These are phyloP conservation scores for Xenopus petersii DNA, from an alignment of 2,797 vertebrate genomes.

Conservation along the genomic window DNA sequence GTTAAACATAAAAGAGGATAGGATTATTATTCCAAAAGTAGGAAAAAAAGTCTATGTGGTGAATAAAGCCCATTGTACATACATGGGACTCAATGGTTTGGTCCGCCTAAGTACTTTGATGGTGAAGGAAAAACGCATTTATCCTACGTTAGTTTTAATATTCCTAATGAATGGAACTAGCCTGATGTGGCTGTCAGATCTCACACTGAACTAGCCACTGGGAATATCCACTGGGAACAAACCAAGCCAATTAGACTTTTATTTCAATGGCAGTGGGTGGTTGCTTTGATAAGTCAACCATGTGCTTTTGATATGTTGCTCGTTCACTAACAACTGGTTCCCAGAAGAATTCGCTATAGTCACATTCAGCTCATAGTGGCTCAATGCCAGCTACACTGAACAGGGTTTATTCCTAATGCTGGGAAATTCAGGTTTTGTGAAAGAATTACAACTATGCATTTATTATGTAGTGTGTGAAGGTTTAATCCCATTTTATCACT, in stretches of 20 bases:
- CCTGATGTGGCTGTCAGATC: constrained; percentile 10
- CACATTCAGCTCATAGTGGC: constrained; percentile 9
- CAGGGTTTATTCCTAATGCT: constrained; percentile 7
- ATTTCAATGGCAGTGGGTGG: constrained; percentile 5
- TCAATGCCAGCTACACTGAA: background rate
- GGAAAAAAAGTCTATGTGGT: background rate
- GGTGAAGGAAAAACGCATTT: background rate
- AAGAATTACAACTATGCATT: background rate
- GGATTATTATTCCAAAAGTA: background rate
- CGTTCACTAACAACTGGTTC: constrained; percentile 6
- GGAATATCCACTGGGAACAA: constrained; percentile 11
- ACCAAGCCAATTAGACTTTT: constrained; percentile 9
- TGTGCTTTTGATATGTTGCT: constrained; percentile 8
- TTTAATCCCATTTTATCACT: constrained; percentile 12
- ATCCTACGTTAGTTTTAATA: background rate
- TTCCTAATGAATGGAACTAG: constrained; percentile 12
- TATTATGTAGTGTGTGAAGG: background rate
- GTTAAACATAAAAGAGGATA: background rate
- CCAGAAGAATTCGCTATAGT: constrained; percentile 4
- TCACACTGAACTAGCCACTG: constrained; percentile 4
- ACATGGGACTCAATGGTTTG: background rate
- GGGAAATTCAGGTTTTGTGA: background rate
- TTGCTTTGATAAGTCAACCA: constrained; percentile 16
- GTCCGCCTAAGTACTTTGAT: constrained; percentile 2
- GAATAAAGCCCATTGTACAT: background rate